Evolutionary conservation across 2,888 invertebrate species (phyloP).

Genomic region (Hirtodrosophila alboralis): DNA sequence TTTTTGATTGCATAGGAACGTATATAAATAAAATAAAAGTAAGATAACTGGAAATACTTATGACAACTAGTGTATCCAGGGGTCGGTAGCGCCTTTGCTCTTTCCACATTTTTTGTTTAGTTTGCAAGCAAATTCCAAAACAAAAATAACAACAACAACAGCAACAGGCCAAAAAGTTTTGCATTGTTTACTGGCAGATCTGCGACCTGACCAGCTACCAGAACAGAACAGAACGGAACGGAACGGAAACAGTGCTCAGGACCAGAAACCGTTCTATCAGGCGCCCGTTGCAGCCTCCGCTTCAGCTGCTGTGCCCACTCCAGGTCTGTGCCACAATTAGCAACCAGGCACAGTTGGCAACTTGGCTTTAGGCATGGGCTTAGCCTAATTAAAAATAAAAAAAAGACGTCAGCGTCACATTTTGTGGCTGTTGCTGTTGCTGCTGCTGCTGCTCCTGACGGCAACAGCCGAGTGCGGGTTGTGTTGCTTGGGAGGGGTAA

Average conservation of each 20-base stretch:
- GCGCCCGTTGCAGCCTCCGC: not conserved
- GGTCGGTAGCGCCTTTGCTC: too few species aligned
- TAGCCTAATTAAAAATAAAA: constrained; percentile 79
- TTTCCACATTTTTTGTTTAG: too few species aligned
- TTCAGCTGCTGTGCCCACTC: not conserved
- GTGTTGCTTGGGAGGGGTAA: not conserved
- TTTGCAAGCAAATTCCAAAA: constrained; percentile 24
- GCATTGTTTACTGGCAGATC: constrained; percentile 40
- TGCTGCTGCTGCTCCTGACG: constrained; percentile 6
- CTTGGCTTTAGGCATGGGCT: constrained; percentile 64
- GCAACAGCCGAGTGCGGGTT: constrained; percentile 4
- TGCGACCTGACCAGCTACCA: constrained; percentile 35
- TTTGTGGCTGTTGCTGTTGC: constrained; percentile 47
- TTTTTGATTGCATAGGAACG: too few species aligned
- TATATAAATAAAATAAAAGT: too few species aligned
- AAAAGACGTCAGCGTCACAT: constrained; percentile 59
- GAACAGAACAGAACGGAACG: too few species aligned
- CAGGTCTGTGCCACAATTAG: constrained; percentile 48
- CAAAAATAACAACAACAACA: constrained; percentile 31
- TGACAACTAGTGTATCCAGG: too few species aligned
- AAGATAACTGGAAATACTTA: too few species aligned
- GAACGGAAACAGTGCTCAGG: constrained; percentile 34
- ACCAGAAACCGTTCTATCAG: constrained; percentile 11
- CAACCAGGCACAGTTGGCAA: constrained; percentile 65
- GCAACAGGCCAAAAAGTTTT: constrained; percentile 36